Evolutionary conservation across 2,113 vertebrate genomes (phyloP).

Genomic region (Psilopsiagon aurifrons): DNA sequence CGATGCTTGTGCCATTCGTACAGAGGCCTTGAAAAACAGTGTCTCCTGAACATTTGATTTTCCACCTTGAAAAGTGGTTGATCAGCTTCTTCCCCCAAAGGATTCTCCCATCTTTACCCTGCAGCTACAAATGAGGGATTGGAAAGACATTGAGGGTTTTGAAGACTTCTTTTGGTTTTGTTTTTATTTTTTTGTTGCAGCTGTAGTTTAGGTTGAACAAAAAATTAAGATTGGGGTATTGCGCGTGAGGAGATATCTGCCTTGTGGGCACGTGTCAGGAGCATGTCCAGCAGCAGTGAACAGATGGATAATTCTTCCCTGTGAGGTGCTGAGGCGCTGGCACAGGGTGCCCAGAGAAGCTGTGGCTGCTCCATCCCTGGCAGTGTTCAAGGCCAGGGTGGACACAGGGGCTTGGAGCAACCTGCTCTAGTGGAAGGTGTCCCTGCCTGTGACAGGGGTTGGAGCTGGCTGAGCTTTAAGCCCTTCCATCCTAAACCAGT

Average conservation of each 20-base stretch:
- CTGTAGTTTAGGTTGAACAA: not conserved
- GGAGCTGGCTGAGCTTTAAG: not conserved
- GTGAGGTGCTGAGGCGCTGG: not conserved
- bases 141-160: not conserved
- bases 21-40: not conserved
- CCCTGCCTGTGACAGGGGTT: not conserved
- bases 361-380: not conserved
- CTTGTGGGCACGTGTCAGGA: not conserved
- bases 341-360: not conserved
- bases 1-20: rapidly evolving
- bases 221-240: not conserved
- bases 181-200: not conserved
- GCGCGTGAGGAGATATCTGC: rapidly evolving
- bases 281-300: not conserved
- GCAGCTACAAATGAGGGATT: not conserved
- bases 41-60: not conserved
- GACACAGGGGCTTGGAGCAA: not conserved
- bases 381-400: not conserved
- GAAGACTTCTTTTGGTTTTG: not conserved
- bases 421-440: not conserved
- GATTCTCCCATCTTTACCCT: not conserved
- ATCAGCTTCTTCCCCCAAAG: not conserved
- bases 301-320: not conserved
- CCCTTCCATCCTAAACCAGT: not conserved
- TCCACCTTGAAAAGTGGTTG: not conserved